phyloP scores from a whole-genome alignment of 2,113 vertebrate species.

The Hemiprocne comata region DNA sequence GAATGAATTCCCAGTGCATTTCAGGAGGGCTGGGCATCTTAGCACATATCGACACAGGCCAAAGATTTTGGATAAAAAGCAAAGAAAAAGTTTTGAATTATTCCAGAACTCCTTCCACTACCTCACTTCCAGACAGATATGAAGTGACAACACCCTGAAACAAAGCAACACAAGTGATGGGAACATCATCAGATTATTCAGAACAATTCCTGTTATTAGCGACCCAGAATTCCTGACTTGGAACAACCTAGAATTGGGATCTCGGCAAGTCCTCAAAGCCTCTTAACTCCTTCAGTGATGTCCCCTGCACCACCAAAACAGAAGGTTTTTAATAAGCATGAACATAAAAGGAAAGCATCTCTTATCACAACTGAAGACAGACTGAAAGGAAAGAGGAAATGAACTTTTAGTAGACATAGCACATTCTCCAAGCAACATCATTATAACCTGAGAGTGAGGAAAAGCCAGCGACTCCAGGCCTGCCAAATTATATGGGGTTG shows the following conservation, averaged over 20 bases:
- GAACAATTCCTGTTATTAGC: conserved; percentile 62
- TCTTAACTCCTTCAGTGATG: conserved; percentile 40
- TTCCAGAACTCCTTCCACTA: conserved; percentile 64
- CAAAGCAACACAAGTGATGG: conserved; percentile 15
- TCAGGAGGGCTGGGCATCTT: conserved; percentile 28
- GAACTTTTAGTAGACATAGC: background rate
- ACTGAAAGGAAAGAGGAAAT: background rate
- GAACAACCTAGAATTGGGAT: conserved; percentile 45
- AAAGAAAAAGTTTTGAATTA: conserved; percentile 58
- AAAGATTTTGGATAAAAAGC: conserved; percentile 54
- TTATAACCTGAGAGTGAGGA: background rate
- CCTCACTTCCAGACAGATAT: conserved; percentile 68
- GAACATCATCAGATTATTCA: conserved; percentile 63
- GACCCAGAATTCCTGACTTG: conserved; percentile 42
- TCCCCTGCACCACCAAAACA: background rate
- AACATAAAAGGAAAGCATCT: background rate
- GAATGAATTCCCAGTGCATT: background rate
- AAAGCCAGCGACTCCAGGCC: background rate
- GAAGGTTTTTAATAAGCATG: background rate
- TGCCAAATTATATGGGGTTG: conserved; percentile 14
- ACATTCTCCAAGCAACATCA: background rate
- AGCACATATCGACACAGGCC: background rate
- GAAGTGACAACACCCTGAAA: conserved; percentile 62
- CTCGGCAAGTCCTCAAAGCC: background rate
- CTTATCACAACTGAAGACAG: background rate